Evolutionary conservation across 1,140 invertebrate species (phyloP).

Genomic region (Nasonia longicornis): DNA sequence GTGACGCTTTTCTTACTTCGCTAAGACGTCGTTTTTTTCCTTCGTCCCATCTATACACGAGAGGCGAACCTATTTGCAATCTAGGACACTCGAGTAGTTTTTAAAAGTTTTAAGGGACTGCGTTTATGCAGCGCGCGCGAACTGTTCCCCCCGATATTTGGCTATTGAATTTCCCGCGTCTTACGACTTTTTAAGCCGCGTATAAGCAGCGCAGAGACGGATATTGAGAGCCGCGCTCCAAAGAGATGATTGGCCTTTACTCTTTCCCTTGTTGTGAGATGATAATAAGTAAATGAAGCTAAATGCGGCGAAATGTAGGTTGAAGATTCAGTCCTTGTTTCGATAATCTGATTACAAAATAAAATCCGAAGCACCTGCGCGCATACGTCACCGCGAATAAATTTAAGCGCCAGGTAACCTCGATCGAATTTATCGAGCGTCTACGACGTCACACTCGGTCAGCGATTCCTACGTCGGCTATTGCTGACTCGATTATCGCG

Average conservation of each 20-base stretch:
- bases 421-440: background rate
- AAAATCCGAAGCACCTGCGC: no score
- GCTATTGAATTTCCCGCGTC: background rate
- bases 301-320: no score
- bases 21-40: constrained; percentile 1
- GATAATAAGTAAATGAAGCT: background rate
- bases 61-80: constrained; percentile 30
- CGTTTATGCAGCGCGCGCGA: constrained; percentile 7
- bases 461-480: background rate
- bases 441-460: background rate
- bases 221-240: background rate
- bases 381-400: no score
- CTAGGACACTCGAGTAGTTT: constrained; percentile 22
- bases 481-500: background rate
- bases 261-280: background rate
- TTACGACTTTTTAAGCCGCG: background rate
- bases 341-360: no score
- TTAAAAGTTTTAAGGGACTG: constrained; percentile 10
- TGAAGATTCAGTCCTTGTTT: no score
- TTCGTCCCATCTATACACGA: background rate
- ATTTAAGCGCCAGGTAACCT: background rate
- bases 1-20: background rate
- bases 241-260: background rate
- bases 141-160: constrained; percentile 12
- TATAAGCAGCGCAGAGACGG: background rate